Evolutionary conservation across 2,888 invertebrate species (phyloP).

Genomic region (Sabatieria punctata): DNA sequence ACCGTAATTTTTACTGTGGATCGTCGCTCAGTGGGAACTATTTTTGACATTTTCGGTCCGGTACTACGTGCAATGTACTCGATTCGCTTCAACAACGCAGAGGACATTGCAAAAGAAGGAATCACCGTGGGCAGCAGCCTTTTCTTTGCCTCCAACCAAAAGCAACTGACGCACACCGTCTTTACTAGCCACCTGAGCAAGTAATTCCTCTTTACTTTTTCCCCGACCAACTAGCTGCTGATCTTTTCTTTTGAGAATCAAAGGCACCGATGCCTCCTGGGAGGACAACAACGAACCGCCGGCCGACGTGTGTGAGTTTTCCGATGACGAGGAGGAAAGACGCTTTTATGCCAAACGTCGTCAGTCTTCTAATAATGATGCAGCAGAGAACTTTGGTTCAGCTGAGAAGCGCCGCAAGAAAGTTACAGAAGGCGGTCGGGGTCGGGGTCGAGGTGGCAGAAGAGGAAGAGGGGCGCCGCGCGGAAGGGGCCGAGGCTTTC

Average conservation of each 20-base stretch:
- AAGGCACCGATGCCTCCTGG: constrained; percentile 6
- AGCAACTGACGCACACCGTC: neutral
- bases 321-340: constrained; percentile 3
- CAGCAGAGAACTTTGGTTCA: no score
- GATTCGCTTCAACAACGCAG: constrained; percentile 1
- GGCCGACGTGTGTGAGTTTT: constrained; percentile 1
- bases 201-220: no score
- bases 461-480: no score
- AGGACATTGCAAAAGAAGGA: neutral
- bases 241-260: constrained; percentile 1
- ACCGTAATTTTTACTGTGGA: neutral
- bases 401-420: no score
- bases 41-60: constrained; percentile 6
- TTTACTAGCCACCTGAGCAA: neutral
- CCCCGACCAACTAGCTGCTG: no score
- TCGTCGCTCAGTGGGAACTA: neutral
- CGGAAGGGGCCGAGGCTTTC: no score
- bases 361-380: no score
- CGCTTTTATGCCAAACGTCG: neutral
- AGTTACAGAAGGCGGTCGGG: no score
- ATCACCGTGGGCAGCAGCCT: neutral
- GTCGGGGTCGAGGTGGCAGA: no score
- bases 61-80: constrained; percentile 3
- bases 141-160: neutral
- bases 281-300: constrained; percentile 2